Evolutionary conservation across 1,140 invertebrate species (phyloP), one percentile per base, ranked within the genome.

Genomic region (Papilio polyxenes): DNA sequence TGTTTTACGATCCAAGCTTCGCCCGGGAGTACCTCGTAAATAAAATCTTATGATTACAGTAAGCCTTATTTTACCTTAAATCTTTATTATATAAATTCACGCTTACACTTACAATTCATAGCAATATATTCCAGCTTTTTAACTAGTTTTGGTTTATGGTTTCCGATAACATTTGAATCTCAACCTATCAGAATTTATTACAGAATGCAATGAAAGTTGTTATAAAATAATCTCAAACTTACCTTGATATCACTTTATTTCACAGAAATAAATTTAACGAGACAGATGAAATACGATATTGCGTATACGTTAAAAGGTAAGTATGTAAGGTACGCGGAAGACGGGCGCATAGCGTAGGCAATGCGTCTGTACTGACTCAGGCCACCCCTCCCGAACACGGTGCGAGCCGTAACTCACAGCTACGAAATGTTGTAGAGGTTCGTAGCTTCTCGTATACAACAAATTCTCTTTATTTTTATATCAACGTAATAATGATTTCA

Each of bases 351-450:
- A 83, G 87, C 89, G 87, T 89, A 89, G 88, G 83, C 89, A 89
- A 88, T 90, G 90, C 89, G 89, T 87, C 89, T 87, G 80, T 86
- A 93, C 92, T 93, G 91, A 86, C 88, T 88, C 89, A 87, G 83
- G 84, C 87, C 87, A 77, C 87, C 87, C 86, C 89, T 84, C 89
- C 87, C 87, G 86, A 81, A 78, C 83, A 82, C 85, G 80, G 56
- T 80, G 82, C 83, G 81, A 48, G 59, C 75, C 76, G 81, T 81
- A 72, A 82, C 83, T 76, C 48, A 51, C 65, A 87, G 82, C 84
- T 87, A 85, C 82, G 84, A 82, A 86, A 77, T 75, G 13, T 44
- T 53, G 80, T 17, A 80, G 78, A 59, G 51, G 20, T 13, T 37
- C 51, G 51, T 56, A 56, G 76, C 76, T 9, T 17, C 44, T 56